Base-by-base conservation (phyloP, 2,797 vertebrate species). In the Pipistrellus pygmaeus region DNA sequence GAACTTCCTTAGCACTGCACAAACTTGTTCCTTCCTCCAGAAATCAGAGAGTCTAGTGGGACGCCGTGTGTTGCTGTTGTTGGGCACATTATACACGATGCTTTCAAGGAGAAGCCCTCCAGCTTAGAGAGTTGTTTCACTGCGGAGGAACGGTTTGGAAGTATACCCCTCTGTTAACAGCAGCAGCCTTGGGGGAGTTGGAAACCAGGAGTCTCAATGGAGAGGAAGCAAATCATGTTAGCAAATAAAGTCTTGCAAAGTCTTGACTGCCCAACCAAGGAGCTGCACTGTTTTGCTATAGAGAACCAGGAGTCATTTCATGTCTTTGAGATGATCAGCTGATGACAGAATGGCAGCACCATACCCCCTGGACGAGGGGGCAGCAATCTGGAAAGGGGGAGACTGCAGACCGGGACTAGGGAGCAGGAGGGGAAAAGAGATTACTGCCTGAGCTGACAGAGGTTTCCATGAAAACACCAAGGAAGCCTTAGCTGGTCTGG, bases 1-100 rank as follows among this genome's bases (percentile, higher is more conserved):
- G 90, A 95, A 97, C 95, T 98, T 98, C 97, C 97, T 97, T 90
- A 97, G 97, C 27, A 86, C 95, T 94, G 13, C 51, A 60, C 14
- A 35, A 89, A 92, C 57, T 96, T 87, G 76, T 60, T 96, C 41
- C 66, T 75, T 94, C 88, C 76, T 90, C 91, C 88, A 92, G 94
- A 94, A 92, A 94, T 82, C 92, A 71, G 64, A 71, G 64, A 48
- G 21, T 48, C 85, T 66, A 10, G 71, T 7, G 55, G 35, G 75
- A n/a, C 10, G 27, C 6, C 53, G 38, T 82, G 21, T 78, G 78
- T 21, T 85, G 76, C 32, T 23, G 30, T 18, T 51, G 46, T 55
- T 0, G 1, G n/a, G 44, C 13, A 41, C 13, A 1, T 14, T 35
- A 23, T 38, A 30, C 18, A 7, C 25, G 20, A 18, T 15, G 53